Evolutionary conservation across 2,113 vertebrate species (phyloP).

Genomic region (Vombatus ursinus): DNA sequence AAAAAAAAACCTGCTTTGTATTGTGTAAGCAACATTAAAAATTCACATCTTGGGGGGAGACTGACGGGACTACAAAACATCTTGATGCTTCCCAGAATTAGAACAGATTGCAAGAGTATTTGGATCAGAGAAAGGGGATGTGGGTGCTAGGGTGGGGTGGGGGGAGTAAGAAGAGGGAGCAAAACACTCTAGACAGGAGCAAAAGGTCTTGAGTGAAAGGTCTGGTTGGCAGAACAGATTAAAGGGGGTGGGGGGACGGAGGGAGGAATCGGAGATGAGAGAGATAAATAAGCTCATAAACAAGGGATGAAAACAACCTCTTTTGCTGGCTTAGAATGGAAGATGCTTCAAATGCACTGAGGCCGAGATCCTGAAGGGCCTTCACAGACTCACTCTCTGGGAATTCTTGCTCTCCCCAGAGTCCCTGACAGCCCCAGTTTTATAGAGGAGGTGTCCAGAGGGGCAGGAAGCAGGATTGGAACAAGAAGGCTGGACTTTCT

Average conservation of each 20-base stretch:
- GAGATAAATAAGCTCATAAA: too few relatives aligned
- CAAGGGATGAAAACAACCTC: not conserved
- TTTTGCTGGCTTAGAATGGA: not conserved
- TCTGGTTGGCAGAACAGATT: not conserved
- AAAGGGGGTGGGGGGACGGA: not conserved
- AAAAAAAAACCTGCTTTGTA: slow-evolving; percentile 55
- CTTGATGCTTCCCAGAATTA: not conserved
- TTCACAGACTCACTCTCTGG: not conserved
- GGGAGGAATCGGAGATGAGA: not conserved
- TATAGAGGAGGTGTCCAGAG: not conserved
- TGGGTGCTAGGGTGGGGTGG: not conserved
- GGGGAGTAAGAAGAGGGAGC: not conserved
- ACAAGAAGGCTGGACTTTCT: not conserved
- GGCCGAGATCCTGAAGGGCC: not conserved
- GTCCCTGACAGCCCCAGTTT: not conserved
- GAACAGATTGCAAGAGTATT: not conserved
- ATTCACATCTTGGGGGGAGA: slow-evolving; percentile 43
- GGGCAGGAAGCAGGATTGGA: not conserved
- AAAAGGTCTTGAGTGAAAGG: not conserved
- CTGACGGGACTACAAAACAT: not conserved
- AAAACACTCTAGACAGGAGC: accelerated
- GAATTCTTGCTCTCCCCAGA: not conserved
- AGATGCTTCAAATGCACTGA: not conserved
- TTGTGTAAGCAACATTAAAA: slow-evolving; percentile 48
- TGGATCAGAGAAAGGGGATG: not conserved